Base-by-base conservation (phyloP, 2,113 vertebrate genomes). In the Festucalex cinctus region DNA sequence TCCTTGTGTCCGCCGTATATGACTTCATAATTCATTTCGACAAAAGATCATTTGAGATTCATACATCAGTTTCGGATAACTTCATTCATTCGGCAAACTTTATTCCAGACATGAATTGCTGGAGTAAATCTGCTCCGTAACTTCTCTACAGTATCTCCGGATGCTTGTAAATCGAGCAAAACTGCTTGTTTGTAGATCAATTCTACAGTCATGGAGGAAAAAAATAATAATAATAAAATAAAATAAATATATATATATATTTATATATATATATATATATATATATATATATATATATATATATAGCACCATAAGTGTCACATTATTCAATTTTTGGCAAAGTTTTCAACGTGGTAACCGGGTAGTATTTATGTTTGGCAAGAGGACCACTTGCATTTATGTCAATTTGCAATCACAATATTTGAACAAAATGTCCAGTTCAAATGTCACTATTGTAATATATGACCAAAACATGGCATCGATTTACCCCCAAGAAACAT, bases 11-110 rank as follows among this genome's bases (percentile, higher is more conserved):
- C 75, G 37, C 77, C 75, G 37, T 44, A 24, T 9, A 54, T 58
- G 65, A 79, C 74, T 81, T 82, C 65, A 75, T 86, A 73, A 81
- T 85, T 77, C 36, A 79, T 75, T 78, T 65, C 68, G 79, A 86
- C 84, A 66, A 3, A 8, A 68, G 67, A 72, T 75, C 56, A 82
- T 80, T 85, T 73, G 53, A 75, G 63, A 69, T 78, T 71, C 76
- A 59, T 69, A 67, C 56, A 16, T 68, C 32, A 67, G 75, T 67
- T 87, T 82, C 71, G 14, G 77, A 78, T 64, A 81, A 74, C 63
- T 75, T 80, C 49, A 77, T 82, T 83, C 61, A 69, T 70, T 62
- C 20, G 0, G 64, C 61, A 70, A 77, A 76, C 44, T 77, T 69
- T 66, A 43, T 73, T 59, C 64, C 3, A 70, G 77, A 70, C 49